These are phyloP conservation scores for Oscarella lobularis DNA, from an alignment of 37 sponge, comb jelly and placozoan genomes.

Conservation along the genomic window DNA sequence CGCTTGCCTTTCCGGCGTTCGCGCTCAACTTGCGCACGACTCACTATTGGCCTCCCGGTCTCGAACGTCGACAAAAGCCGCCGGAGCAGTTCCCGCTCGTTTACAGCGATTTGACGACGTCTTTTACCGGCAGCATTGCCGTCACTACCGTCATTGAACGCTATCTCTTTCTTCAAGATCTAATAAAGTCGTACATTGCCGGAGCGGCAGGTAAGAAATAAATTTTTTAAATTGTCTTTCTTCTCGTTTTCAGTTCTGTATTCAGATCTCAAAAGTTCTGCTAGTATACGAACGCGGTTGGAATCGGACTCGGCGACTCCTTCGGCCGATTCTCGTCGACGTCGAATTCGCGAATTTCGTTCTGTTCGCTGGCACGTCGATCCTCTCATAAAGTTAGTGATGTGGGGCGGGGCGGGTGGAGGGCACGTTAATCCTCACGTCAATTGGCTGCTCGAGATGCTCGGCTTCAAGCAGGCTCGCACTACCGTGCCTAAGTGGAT, in stretches of 20 bases:
- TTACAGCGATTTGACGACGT: conserved; percentile 48
- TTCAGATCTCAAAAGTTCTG: too few species aligned
- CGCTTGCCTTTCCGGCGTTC: conserved; percentile 52
- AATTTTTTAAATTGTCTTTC: not conserved
- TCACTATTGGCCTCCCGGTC: conserved; percentile 60
- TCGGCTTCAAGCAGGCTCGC: conserved; percentile 84
- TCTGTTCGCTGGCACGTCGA: conserved; percentile 82
- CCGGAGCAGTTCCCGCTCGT: conserved; percentile 30
- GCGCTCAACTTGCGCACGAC: conserved; percentile 38
- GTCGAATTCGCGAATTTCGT: conserved; percentile 39
- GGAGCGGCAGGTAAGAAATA: conserved; percentile 3
- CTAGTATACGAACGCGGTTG: too few species aligned
- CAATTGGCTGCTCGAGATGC: conserved; percentile 75
- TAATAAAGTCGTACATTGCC: conserved; percentile 61
- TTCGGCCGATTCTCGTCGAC: too few species aligned
- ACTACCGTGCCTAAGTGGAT: conserved; percentile 92
- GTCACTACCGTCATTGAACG: conserved; percentile 74
- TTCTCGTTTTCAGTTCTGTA: not conserved
- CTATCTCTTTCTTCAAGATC: conserved; percentile 85
- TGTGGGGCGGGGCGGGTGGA: conserved; percentile 41
- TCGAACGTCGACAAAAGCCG: too few species aligned
- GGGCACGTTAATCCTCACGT: conserved; percentile 82
- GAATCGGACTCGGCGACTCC: too few species aligned
- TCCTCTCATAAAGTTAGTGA: conserved; percentile 65
- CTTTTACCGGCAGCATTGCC: conserved; percentile 44